These are phyloP conservation scores for Barypeithes pellucidus DNA, from an alignment of 2,888 invertebrate species.

Conservation along the genomic window DNA sequence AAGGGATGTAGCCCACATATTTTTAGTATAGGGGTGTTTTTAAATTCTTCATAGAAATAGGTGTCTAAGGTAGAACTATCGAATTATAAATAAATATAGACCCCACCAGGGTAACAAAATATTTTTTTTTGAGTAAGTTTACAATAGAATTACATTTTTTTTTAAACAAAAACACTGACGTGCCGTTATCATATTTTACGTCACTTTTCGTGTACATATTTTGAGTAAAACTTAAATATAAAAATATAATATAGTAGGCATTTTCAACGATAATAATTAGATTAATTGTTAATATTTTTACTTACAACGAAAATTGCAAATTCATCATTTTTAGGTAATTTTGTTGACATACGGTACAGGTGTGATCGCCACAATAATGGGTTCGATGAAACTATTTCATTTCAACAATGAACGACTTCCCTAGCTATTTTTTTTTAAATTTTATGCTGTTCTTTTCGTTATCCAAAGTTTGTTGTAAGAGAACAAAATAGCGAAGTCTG, in stretches of 20 bases:
- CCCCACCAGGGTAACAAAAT: constrained; percentile 9
- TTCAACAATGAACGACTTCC: no score
- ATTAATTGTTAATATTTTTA: constrained; percentile 14
- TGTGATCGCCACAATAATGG: no score
- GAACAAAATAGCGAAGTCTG: no score
- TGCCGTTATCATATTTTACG: constrained; percentile 15
- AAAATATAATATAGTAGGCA: constrained; percentile 43
- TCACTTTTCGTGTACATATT: constrained; percentile 25
- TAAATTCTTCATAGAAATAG: constrained; percentile 6
- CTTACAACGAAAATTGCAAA: neutral
- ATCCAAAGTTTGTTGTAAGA: no score
- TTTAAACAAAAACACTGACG: constrained; percentile 13
- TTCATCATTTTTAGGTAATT: constrained; percentile 5
- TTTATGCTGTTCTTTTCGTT: no score
- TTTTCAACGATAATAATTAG: constrained; percentile 14
- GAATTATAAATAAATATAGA: neutral
- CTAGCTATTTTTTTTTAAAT: no score
- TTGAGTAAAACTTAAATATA: constrained; percentile 44
- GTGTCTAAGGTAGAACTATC: neutral
- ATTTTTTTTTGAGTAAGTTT: constrained; percentile 1
- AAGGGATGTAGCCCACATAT: constrained; percentile 25
- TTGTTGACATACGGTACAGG: no score
- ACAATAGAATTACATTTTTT: constrained; percentile 2
- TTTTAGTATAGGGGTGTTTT: constrained; percentile 29
- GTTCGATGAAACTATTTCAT: no score